Conservation (phyloP, 2,888 invertebrate species). For the Drosophila cracens region DNA sequence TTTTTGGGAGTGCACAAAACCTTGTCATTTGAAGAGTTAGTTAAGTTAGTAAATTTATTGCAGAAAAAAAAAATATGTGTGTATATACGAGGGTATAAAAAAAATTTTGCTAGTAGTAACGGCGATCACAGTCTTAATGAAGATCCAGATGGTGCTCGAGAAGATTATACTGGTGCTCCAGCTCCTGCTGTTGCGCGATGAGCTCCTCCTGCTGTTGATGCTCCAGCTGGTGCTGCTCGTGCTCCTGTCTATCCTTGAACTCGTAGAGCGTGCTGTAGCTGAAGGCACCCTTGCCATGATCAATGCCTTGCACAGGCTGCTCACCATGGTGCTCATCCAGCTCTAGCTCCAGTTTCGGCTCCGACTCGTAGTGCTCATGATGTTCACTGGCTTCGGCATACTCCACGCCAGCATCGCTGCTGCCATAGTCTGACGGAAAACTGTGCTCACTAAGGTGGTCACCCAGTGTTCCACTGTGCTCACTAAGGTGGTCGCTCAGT, state of each 20-base stretch:
- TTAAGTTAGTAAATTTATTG: slow-evolving; percentile 48
- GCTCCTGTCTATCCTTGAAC: slow-evolving; percentile 74
- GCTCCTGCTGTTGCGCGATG: slow-evolving; percentile 58
- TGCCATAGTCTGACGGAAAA: slow-evolving; percentile 75
- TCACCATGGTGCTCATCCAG: slow-evolving; percentile 50
- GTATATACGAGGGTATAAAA: slow-evolving; percentile 10
- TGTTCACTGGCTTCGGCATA: slow-evolving; percentile 70
- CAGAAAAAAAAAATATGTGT: slow-evolving; percentile 25
- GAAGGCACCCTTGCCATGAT: slow-evolving; percentile 83
- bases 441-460: slow-evolving; percentile 74
- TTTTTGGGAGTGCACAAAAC: not conserved
- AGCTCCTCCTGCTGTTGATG: slow-evolving; percentile 64
- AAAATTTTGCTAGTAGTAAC: slow-evolving; percentile 40
- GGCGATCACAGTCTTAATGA: slow-evolving; percentile 48
- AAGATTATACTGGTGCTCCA: slow-evolving; percentile 51
- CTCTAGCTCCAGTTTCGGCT: slow-evolving; percentile 26
- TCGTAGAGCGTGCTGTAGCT: slow-evolving; percentile 83
- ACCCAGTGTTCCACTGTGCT: slow-evolving; percentile 33
- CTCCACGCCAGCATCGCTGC: slow-evolving; percentile 63
- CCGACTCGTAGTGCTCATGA: slow-evolving; percentile 58
- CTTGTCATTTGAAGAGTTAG: not conserved
- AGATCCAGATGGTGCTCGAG: slow-evolving; percentile 46
- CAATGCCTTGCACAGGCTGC: slow-evolving; percentile 80
- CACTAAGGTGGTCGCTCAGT: slow-evolving; percentile 11
- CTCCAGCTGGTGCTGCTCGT: slow-evolving; percentile 62